These are phyloP conservation scores for Columba janthina DNA, from an alignment of 2,113 vertebrate species.

Conservation along the genomic window DNA sequence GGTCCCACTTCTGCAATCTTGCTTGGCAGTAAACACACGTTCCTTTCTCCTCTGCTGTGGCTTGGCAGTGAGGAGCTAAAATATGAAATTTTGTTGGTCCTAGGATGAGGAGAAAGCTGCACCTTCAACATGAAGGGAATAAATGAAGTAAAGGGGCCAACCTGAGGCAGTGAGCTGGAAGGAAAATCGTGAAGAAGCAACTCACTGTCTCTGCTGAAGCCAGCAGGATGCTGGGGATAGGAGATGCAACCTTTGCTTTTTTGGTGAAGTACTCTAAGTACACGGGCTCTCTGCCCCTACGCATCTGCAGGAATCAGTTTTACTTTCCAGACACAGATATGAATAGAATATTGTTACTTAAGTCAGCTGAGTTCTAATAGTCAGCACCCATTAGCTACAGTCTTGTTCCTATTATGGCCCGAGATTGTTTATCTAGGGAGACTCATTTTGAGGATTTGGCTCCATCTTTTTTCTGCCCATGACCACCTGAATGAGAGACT, in stretches of 20 bases:
- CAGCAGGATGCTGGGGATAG: not conserved
- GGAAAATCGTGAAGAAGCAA: not conserved
- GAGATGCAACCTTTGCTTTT: not conserved
- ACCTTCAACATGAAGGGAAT: not conserved
- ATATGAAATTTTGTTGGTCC: not conserved
- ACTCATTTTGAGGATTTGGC: not conserved
- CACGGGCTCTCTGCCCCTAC: not conserved
- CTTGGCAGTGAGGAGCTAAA: not conserved
- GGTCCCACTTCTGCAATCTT: slow-evolving; percentile 4
- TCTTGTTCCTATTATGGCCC: not conserved
- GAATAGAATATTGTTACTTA: not conserved
- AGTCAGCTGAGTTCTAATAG: not conserved
- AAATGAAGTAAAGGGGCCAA: not conserved
- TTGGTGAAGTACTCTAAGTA: not conserved
- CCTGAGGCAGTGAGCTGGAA: not conserved
- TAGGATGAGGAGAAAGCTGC: not conserved
- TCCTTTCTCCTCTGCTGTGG: not conserved
- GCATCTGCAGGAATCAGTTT: not conserved
- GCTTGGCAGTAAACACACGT: not conserved
- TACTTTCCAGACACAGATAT: not conserved
- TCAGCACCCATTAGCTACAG: not conserved
- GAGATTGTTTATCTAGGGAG: not conserved
- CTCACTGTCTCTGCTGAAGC: not conserved
- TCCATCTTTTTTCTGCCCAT: not conserved
- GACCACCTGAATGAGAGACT: not conserved